phyloP scores from a whole-genome alignment of 2,888 invertebrate genomes.

The Monopis laevigella region DNA sequence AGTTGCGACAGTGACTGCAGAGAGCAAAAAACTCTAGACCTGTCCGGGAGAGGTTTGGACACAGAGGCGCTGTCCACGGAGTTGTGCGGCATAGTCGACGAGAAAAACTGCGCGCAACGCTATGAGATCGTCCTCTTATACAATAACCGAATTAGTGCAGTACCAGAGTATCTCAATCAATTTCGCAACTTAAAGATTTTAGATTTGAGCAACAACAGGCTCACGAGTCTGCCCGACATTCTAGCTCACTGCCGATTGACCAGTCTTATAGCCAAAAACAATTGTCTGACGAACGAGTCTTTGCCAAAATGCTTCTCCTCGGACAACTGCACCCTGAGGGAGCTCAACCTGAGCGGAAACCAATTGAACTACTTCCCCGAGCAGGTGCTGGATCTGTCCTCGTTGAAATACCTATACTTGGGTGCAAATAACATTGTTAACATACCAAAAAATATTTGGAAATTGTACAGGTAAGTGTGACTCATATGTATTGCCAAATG shows the following conservation, averaged over 20 bases:
- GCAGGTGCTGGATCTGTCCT: constrained; percentile 81
- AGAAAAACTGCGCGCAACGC: constrained; percentile 65
- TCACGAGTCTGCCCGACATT: constrained; percentile 80
- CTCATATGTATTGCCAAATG: too few relatives aligned
- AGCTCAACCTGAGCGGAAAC: constrained; percentile 96
- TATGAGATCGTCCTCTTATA: constrained; percentile 84
- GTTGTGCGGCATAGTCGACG: constrained; percentile 68
- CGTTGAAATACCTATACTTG: constrained; percentile 86
- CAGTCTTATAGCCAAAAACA: constrained; percentile 89
- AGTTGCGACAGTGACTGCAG: constrained; percentile 82
- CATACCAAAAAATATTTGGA: constrained; percentile 82
- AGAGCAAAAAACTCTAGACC: constrained; percentile 76
- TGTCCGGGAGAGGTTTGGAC: constrained; percentile 63
- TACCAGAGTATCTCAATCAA: constrained; percentile 72
- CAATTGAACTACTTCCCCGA: constrained; percentile 83
- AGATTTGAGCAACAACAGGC: constrained; percentile 88
- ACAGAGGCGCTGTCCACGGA: constrained; percentile 65
- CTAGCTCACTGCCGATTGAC: constrained; percentile 79
- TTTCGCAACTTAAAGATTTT: constrained; percentile 81
- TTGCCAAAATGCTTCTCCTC: constrained; percentile 85
- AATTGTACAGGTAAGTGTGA: constrained; percentile 49
- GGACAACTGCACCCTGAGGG: constrained; percentile 72
- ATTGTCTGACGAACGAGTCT: constrained; percentile 82
- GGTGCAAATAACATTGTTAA: constrained; percentile 87
- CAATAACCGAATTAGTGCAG: constrained; percentile 80